Evolutionary conservation across 1,140 invertebrate genomes (phyloP), one percentile per base, ranked within the genome.

Genomic region (Diachasma alloeum): DNA sequence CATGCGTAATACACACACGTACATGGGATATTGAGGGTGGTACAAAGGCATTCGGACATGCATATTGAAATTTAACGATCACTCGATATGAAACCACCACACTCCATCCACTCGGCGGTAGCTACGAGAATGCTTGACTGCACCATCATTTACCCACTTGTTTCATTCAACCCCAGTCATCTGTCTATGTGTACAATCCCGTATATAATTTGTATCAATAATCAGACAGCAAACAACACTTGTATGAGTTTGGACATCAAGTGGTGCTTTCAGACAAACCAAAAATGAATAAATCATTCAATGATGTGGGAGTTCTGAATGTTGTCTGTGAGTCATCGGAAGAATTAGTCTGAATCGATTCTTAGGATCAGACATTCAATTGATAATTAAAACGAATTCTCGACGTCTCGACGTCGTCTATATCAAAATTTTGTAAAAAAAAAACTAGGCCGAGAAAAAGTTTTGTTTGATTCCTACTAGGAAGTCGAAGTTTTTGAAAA

Each of bases 41-140:
- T 26, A 26, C 59, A 63, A 31, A 26, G 59, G 59, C 59, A 63
- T 63, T 63, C 24, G 22, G 19, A 70, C 68, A 44, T 70, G 68
- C 22, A 70, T 70, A 39, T 44, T 70, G 39, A 44, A 70, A 22
- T 70, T 70, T 70, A 70, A 70, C 68, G 68, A 70, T 70, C 68
- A 42, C 39, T 70, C 68, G 39, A 70, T 70, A 70, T 70, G 68
- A 44, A 70, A 70, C 68, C 39, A 46, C n/a, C 22, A 24, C 37
- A 70, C 37, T 70, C 19, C 13, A 70, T 44, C 42, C 68, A 44
- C 68, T 70, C 17, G 9, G 31, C 31, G 67, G 26, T 69, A 37
- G 8, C 31, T 39, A 42, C 67, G 67, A 44, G 67, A 69, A 37
- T 69, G 31, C 39, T 69, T 6, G 17, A 31, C 59, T 63, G 59